A percentile compares a stretch with the other conserved stretches of the same genome.
Evolutionary conservation across 1,140 invertebrate genomes (phyloP).

Genomic region (Portunus trituberculatus): DNA sequence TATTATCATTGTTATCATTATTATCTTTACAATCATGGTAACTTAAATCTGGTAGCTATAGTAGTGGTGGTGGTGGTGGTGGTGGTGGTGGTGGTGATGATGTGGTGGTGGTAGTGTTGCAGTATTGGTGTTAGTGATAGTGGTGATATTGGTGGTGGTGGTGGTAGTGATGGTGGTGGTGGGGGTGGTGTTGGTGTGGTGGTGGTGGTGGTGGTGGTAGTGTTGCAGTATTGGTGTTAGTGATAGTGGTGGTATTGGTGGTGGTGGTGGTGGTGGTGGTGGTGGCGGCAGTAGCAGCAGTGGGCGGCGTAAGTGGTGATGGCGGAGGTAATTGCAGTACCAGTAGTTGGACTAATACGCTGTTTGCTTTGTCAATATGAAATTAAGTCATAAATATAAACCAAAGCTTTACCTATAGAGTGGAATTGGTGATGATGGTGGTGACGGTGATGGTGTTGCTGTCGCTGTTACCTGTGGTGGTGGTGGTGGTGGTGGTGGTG

Average conservation of each 20-base stretch:
- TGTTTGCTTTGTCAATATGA: constrained; percentile 23
- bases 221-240: too few species aligned
- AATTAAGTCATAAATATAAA: constrained; percentile 15
- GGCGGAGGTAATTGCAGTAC: background rate
- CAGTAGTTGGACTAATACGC: background rate
- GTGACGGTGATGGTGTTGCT: background rate
- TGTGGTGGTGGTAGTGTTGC: background rate
- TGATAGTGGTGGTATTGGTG: background rate
- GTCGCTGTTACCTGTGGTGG: background rate
- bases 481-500: background rate
- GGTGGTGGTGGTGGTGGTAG: too few species aligned
- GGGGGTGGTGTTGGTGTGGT: background rate
- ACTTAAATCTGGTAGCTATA: too few species aligned
- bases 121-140: too few species aligned
- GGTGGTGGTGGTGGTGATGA: background rate
- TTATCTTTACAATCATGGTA: too few species aligned
- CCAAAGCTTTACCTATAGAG: background rate
- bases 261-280: background rate
- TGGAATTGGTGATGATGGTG: background rate
- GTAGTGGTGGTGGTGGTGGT: too few species aligned
- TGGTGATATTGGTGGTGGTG: background rate
- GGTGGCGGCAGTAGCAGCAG: background rate
- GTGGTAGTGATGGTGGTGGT: background rate
- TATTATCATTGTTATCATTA: too few species aligned
- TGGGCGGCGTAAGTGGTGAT: background rate